Evolutionary conservation across 2,113 vertebrate species (phyloP), one percentile per base, ranked within the genome.

Genomic region (Melanerpes aurifrons): DNA sequence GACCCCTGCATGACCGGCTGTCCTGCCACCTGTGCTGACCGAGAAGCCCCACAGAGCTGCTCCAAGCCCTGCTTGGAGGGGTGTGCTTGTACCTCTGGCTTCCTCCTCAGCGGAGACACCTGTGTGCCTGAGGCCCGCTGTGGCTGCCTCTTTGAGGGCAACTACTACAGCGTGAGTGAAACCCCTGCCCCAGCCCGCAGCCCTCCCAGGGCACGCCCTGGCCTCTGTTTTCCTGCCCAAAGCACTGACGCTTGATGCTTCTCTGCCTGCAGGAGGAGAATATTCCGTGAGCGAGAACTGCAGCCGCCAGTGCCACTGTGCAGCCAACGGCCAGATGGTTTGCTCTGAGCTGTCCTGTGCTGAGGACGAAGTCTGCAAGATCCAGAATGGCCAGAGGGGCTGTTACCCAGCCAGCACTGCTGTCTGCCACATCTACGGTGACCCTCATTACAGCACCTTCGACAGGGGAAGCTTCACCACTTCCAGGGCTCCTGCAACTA

Each of bases 401-500:
- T 99, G 98, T 86, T 97, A 97, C 95, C 82, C 71, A 17, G 90
- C 98, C 84, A 96, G 82, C 74, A 95, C 82, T 1, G 97, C 94
- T 59, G 97, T 98, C 81, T 99, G 99, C 95, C 97, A 97, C 24
- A 89, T 97, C 87, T 98, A 98, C 1, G 98, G 99, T 2, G 98
- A 99, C 95, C 98, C 98, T 3, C 98, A 99, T 86, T 99, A 98
- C 71, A 95, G 97, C 83, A 99, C 98, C 86, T 99, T 98, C 54
- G 98, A 99, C 5, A n/a, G n/a, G 97, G 97, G 45, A 97, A 95
- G 81, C 97, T 97, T 37, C 98, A 99, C 78, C 95, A 96, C 87
- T 99, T 99, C 96, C 98, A 97, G 93, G 98, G 99, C 11, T 97
- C 96, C 45, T 99, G 99, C 94, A 98, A 98, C 94, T 99, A 99